Evolutionary conservation across 2,797 vertebrate genomes (phyloP).

Genomic region (Thaleichthys pacificus): DNA sequence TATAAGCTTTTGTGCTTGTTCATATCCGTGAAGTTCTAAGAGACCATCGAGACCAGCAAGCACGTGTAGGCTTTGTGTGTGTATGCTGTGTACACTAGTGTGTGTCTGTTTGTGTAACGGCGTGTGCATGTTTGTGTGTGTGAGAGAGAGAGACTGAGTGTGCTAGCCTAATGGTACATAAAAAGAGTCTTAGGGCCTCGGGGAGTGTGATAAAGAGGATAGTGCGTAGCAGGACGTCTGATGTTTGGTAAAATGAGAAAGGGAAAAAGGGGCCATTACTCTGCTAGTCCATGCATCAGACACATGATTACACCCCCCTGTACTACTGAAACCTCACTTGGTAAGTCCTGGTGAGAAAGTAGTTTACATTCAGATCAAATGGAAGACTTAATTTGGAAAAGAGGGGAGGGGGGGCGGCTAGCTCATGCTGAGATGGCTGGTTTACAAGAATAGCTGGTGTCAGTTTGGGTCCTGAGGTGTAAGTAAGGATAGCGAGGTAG

Average conservation of each 20-base stretch:
- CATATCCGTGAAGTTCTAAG: conserved; percentile 29
- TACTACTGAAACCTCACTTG: background rate
- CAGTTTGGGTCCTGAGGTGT: background rate
- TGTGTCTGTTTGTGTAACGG: conserved; percentile 10
- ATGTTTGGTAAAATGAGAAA: conserved; percentile 17
- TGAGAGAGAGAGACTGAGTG: background rate
- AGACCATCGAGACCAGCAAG: conserved; percentile 7
- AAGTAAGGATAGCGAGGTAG: background rate
- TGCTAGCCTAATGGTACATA: conserved; percentile 4
- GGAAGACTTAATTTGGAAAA: background rate
- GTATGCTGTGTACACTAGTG: background rate
- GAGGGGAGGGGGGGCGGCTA: too few species aligned
- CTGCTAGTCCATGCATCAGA: background rate
- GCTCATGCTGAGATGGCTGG: background rate
- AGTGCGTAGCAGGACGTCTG: conserved; percentile 25
- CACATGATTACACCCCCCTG: background rate
- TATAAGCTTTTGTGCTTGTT: conserved; percentile 30
- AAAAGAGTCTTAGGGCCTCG: conserved; percentile 2
- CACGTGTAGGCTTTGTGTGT: conserved; percentile 16
- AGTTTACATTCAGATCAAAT: background rate
- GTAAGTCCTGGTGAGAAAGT: background rate
- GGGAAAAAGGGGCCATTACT: background rate
- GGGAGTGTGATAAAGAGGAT: conserved; percentile 35
- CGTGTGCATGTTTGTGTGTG: conserved; percentile 22
- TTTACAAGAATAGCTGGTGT: conserved; percentile 7